Percentiles rank a stretch among this genome's conserved stretches.
phyloP scores from a whole-genome alignment of 2,797 vertebrate genomes.

The Sardinella longiceps region DNA sequence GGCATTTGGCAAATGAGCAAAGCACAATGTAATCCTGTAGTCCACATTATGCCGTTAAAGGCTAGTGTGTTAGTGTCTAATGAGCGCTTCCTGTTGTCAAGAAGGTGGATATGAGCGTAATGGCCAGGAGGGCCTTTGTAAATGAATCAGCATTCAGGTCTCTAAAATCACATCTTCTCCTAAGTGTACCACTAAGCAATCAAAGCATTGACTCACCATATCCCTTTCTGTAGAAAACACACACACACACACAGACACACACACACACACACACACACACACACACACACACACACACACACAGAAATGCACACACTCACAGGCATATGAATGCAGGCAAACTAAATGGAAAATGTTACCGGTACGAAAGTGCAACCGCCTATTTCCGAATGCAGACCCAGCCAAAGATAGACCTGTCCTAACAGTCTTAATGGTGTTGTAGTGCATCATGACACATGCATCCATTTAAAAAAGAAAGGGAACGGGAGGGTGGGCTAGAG shows the following conservation, averaged over 20 bases:
- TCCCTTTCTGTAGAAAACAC: not conserved
- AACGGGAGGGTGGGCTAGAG: not conserved
- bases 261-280: not conserved
- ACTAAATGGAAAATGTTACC: constrained; percentile 25
- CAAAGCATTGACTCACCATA: constrained; percentile 20
- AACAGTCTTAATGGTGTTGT: constrained; percentile 31
- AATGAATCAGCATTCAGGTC: constrained; percentile 13
- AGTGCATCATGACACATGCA: constrained; percentile 46
- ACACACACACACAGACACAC: not conserved
- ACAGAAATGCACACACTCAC: not conserved
- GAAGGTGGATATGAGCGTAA: constrained; percentile 18
- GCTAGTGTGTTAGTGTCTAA: constrained; percentile 1
- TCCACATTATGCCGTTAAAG: not conserved
- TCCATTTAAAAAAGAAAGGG: constrained; percentile 37
- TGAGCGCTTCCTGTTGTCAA: not conserved
- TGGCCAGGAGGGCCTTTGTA: constrained; percentile 11
- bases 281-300: not conserved
- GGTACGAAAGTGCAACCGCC: not conserved
- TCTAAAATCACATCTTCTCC: constrained; percentile 15
- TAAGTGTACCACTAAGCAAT: not conserved
- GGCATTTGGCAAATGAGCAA: not conserved
- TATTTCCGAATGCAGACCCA: constrained; percentile 19
- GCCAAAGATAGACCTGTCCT: constrained; percentile 17
- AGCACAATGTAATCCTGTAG: not conserved
- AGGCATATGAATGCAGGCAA: not conserved